Percentiles rank a stretch among this genome's conserved stretches.
Evolutionary conservation across 2,113 vertebrate species (phyloP).

Genomic region (Scomber scombrus): DNA sequence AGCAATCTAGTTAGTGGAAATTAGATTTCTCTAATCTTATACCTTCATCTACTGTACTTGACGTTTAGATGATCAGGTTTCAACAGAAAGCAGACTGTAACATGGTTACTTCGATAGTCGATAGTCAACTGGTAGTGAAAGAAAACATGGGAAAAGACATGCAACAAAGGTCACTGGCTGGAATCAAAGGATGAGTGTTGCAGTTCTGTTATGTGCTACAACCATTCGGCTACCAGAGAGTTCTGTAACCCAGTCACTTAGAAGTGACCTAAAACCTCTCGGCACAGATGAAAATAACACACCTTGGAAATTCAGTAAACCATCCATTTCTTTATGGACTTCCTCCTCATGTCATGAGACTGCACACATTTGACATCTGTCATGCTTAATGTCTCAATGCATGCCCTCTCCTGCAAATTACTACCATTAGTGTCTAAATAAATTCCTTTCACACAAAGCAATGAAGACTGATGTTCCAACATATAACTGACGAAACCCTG

Average conservation of each 20-base stretch:
- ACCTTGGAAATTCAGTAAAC: neutral
- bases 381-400: slow-evolving; percentile 44
- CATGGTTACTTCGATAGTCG: too few species aligned
- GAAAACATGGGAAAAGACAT: too few species aligned
- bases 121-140: too few species aligned
- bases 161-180: too few species aligned
- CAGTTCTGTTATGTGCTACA: too few species aligned
- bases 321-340: slow-evolving; percentile 25
- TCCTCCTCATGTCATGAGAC: slow-evolving; percentile 31
- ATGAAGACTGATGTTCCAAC: slow-evolving; percentile 52
- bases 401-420: slow-evolving; percentile 52
- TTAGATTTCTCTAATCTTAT: neutral
- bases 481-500: slow-evolving; percentile 24
- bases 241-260: too few species aligned
- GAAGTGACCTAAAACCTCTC: slow-evolving; percentile 11
- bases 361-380: slow-evolving; percentile 43
- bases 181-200: too few species aligned
- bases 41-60: neutral
- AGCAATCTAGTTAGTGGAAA: slow-evolving; percentile 4
- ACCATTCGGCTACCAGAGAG: too few species aligned
- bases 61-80: neutral
- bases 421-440: slow-evolving; percentile 61
- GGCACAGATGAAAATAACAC: slow-evolving; percentile 20
- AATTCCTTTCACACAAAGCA: slow-evolving; percentile 39
- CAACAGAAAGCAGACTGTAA: neutral